Percentiles rank a stretch among this genome's conserved stretches.
Evolutionary conservation across 2,113 vertebrate species (phyloP).

Genomic region (Apteryx owenii): DNA sequence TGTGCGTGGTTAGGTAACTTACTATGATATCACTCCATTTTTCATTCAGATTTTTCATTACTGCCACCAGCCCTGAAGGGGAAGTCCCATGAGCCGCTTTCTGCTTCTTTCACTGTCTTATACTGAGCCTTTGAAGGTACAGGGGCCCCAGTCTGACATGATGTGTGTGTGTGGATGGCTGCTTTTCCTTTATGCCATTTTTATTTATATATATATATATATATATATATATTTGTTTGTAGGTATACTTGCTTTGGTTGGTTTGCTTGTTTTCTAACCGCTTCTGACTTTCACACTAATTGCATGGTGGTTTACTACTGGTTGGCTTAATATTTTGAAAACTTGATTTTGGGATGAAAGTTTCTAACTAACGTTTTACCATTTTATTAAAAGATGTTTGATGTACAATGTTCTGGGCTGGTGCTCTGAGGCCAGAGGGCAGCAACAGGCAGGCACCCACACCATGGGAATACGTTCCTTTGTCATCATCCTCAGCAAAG

Average conservation of each 20-base stretch:
- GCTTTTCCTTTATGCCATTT: slow-evolving; percentile 67
- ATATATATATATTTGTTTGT: slow-evolving; percentile 10
- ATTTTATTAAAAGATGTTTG: slow-evolving; percentile 46
- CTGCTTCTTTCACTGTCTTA: slow-evolving; percentile 74
- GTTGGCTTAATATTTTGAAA: slow-evolving; percentile 59
- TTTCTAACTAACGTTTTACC: slow-evolving; percentile 34
- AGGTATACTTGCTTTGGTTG: slow-evolving; percentile 68
- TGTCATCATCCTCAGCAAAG: not conserved
- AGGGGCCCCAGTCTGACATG: slow-evolving; percentile 63
- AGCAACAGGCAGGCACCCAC: not conserved
- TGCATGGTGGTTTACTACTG: slow-evolving; percentile 67
- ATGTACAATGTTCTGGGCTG: not conserved
- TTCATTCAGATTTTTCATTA: slow-evolving; percentile 74
- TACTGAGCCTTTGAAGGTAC: slow-evolving; percentile 76
- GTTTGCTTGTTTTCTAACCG: slow-evolving; percentile 70
- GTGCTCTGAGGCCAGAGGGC: not conserved
- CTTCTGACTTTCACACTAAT: slow-evolving; percentile 77
- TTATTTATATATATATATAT: not conserved
- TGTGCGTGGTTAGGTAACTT: slow-evolving; percentile 38
- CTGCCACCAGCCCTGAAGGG: slow-evolving; percentile 73
- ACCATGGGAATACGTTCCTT: not conserved
- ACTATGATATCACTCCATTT: slow-evolving; percentile 66
- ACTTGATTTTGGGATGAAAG: slow-evolving; percentile 40
- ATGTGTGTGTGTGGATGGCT: slow-evolving; percentile 61
- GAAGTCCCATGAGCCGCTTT: slow-evolving; percentile 68